phyloP scores from a whole-genome alignment of 2,888 invertebrate species.

The Papilio demoleus region DNA sequence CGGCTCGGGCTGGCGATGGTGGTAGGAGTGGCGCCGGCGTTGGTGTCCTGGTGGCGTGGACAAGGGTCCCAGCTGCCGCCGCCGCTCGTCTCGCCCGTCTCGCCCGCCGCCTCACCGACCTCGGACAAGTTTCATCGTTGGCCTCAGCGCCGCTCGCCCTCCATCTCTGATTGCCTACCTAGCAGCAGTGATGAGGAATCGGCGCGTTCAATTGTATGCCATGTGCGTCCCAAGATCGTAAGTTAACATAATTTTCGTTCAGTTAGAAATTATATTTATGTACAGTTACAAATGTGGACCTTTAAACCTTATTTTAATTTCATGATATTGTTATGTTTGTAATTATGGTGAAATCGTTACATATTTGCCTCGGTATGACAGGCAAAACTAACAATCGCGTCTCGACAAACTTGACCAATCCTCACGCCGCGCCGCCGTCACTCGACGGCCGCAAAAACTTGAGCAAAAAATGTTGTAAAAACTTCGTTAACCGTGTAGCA shows the following conservation, averaged over 20 bases:
- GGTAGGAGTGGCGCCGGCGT: slow-evolving; percentile 78
- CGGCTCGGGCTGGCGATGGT: slow-evolving; percentile 78
- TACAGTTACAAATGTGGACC: background rate
- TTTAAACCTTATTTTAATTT: background rate
- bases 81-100: slow-evolving; percentile 51
- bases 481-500: background rate
- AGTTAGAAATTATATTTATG: background rate
- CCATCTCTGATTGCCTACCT: slow-evolving; percentile 78
- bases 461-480: slow-evolving; percentile 12
- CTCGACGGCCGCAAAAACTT: slow-evolving; percentile 12
- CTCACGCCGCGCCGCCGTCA: background rate
- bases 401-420: background rate
- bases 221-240: slow-evolving; percentile 76
- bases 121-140: slow-evolving; percentile 66
- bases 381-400: background rate
- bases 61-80: slow-evolving; percentile 59
- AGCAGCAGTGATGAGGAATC: slow-evolving; percentile 78
- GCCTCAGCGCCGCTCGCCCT: slow-evolving; percentile 72
- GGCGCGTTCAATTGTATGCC: slow-evolving; percentile 75
- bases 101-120: slow-evolving; percentile 46
- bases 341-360: background rate
- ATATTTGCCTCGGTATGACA: background rate
- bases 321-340: background rate
- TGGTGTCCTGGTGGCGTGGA: slow-evolving; percentile 80
- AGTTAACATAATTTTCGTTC: slow-evolving; percentile 52